Conservation (phyloP, 2,113 vertebrate species). For the Rhipidura dahli region DNA sequence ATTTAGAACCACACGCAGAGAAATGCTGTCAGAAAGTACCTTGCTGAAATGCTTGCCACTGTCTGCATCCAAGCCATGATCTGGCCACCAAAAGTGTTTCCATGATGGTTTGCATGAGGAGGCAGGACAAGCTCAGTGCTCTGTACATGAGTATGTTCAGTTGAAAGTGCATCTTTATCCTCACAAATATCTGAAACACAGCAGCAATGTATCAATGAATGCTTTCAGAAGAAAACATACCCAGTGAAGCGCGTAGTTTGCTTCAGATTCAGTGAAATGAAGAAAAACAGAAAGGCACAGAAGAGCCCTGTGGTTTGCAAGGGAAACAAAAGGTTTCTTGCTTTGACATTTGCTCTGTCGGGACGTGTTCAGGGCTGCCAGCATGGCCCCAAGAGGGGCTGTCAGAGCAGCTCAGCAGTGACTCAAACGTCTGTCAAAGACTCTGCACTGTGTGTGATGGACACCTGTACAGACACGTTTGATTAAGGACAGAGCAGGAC, state of each 20-base stretch:
- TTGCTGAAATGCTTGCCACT: conserved; percentile 79
- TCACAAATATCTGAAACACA: conserved; percentile 42
- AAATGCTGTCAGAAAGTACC: conserved; percentile 49
- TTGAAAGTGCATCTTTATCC: conserved; percentile 43
- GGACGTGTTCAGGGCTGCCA: background rate
- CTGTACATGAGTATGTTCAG: conserved; percentile 69
- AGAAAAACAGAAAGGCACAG: background rate
- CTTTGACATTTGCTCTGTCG: background rate
- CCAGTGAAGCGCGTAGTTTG: background rate
- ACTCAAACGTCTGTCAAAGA: background rate
- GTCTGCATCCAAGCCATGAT: conserved; percentile 87
- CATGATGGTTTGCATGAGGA: conserved; percentile 81
- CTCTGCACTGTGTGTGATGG: background rate
- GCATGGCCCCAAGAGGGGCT: background rate
- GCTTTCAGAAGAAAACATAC: background rate
- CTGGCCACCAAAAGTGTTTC: conserved; percentile 82
- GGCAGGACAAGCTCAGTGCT: conserved; percentile 82
- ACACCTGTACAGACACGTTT: background rate
- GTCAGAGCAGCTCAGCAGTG: background rate
- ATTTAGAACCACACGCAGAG: background rate
- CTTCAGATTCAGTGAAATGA: background rate
- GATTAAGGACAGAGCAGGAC: background rate
- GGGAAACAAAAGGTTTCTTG: background rate
- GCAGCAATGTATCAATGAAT: background rate
- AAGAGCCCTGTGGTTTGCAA: background rate